These are phyloP conservation scores for honey bee (Apis mellifera) DNA, from an alignment of 1,140 invertebrate genomes.

Conservation along the genomic window Amel_HAv3.1 CM009941.2:6162001-6162500, in stretches of 20 bases:
- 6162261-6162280: not conserved
- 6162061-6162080: not conserved
- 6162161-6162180: not conserved
- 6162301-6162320: not conserved
- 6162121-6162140: not conserved
- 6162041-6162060: not conserved
- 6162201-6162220: not conserved
- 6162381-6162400: not conserved
- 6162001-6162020: not conserved
- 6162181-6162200: too few species aligned
- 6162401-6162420: not conserved
- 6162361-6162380: not conserved
- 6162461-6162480: too few species aligned
- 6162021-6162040: not conserved
- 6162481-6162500: not conserved
- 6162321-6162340: not conserved
- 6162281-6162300: not conserved
- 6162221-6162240: not conserved
- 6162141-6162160: not conserved
- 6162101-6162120: not conserved
- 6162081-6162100: not conserved
- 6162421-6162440: not conserved
- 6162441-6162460: not conserved
- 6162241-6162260: not conserved
- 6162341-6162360: too few species aligned